phyloP scores from a whole-genome alignment of 2,113 vertebrate species.

The Pelusios castaneus region DNA sequence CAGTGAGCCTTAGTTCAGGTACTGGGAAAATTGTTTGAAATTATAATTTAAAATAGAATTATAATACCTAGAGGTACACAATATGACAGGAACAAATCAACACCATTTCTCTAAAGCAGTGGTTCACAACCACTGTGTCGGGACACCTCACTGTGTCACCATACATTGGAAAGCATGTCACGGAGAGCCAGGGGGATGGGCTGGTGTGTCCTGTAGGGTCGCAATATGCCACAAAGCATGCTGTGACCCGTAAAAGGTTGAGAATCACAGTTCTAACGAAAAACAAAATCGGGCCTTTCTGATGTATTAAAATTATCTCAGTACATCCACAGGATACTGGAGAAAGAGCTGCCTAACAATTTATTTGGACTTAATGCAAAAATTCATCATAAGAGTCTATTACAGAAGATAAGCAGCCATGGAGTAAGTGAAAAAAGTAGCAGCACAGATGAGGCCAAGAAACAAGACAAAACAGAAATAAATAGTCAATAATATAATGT shows the following conservation, averaged over 20 bases:
- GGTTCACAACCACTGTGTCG: too few relatives aligned
- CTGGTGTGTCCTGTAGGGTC: too few relatives aligned
- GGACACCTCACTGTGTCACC: too few relatives aligned
- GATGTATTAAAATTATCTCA: too few relatives aligned
- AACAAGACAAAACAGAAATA: not conserved
- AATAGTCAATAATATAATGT: not conserved
- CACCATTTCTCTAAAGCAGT: not conserved
- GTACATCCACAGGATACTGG: too few relatives aligned
- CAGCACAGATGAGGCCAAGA: rapidly evolving
- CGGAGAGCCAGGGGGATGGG: too few relatives aligned
- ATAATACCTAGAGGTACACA: rapidly evolving
- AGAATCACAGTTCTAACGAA: too few relatives aligned
- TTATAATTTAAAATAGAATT: not conserved
- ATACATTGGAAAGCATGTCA: too few relatives aligned
- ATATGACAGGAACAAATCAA: rapidly evolving
- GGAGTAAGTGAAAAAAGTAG: not conserved
- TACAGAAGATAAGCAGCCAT: not conserved
- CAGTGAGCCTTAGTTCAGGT: not conserved
- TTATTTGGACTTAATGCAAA: not conserved
- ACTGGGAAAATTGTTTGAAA: not conserved
- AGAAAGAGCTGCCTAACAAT: too few relatives aligned
- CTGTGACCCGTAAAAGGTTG: too few relatives aligned
- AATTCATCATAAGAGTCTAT: not conserved
- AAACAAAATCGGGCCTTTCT: not conserved
- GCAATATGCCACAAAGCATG: too few relatives aligned